Evolutionary conservation across 2,888 invertebrate species (phyloP).

Genomic region (Tenthredo livida): DNA sequence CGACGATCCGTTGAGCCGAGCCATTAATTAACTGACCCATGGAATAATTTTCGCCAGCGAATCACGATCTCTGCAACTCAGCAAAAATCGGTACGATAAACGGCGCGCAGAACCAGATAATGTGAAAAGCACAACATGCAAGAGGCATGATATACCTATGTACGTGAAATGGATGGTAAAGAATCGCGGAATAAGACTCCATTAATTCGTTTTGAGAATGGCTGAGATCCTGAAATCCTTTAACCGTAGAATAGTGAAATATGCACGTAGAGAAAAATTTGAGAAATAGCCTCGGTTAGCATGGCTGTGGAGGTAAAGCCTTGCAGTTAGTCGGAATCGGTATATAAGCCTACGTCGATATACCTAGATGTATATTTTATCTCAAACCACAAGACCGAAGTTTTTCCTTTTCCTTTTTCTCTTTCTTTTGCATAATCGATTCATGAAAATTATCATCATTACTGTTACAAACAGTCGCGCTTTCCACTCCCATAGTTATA

Average conservation of each 20-base stretch:
- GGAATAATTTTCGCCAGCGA: neutral
- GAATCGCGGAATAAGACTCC: constrained; percentile 8
- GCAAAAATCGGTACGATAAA: neutral
- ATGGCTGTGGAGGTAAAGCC: neutral
- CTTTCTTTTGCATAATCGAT: neutral
- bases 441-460: neutral
- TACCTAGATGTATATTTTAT: neutral
- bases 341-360: neutral
- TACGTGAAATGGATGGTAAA: neutral
- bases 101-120: neutral
- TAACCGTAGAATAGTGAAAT: neutral
- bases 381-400: neutral
- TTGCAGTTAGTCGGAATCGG: constrained; percentile 1
- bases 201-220: neutral
- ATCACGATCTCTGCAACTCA: neutral
- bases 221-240: neutral
- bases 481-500: neutral
- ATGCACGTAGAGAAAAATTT: constrained; percentile 5
- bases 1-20: neutral
- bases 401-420: neutral
- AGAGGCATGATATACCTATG: neutral
- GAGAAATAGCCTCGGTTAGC: neutral
- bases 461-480: neutral
- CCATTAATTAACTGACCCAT: neutral
- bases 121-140: neutral